Evolutionary conservation across 1,140 invertebrate species (phyloP), one percentile per base, ranked within the genome.

Genomic region (Cryptotermes secundus): DNA sequence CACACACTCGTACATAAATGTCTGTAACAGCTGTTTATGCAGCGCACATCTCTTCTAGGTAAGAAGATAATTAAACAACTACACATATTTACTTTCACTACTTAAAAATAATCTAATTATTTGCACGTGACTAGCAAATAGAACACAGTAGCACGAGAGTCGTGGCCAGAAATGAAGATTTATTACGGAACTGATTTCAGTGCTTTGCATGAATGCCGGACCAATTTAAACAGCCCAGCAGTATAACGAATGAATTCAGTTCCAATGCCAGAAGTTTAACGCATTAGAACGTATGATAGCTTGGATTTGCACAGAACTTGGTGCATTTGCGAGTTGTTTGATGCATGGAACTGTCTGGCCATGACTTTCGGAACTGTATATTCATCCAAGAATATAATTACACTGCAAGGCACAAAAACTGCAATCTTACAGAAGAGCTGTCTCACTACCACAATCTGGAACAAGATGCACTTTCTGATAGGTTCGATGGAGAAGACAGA

Each of bases 211-310:
- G 16, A 14, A 49, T 49, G 3, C 16, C 45, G 14, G n/a, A 31
- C 4, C 2, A 4, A 6, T 9, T n/a, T 1, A 6, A 3, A 3
- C 22, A 19, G 16, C 3, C 0, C 22, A 19, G 3, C 22, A 3
- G n/a, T 31, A 72, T n/a, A 72, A 72, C 59, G 59, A 31, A 72
- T 72, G 59, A 26, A 72, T n/a, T 31, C 26, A 72, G 16, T 0
- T 72, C 26, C 59, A 72, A 26, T n/a, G 14, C n/a, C 59, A 59
- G 53, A 72, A 6, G 10, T 31, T n/a, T 72, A 72, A 72, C 31
- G 59, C 31, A 72, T 31, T 72, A 72, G n/a, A n/a, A 12, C n/a
- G 4, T 72, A 2, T 72, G 14, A 31, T 72, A 72, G 59, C n/a
- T 72, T 26, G 9, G n/a, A 72, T 72, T 26, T 59, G 19, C 26